Evolutionary conservation across 1,140 invertebrate species (phyloP).

Genomic region (Monochamus saltuarius): DNA sequence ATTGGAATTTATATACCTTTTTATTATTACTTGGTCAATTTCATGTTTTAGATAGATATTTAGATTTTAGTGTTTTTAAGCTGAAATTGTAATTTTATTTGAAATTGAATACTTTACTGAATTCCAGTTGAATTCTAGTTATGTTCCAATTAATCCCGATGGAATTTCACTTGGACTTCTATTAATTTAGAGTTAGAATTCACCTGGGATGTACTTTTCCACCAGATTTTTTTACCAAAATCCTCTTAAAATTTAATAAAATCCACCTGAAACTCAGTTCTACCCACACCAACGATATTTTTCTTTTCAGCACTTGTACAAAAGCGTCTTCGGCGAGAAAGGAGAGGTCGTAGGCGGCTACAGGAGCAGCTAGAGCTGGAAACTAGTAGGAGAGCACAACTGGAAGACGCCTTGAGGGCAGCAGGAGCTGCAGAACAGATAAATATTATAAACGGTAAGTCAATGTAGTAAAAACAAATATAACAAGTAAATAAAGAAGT

Average conservation of each 20-base stretch:
- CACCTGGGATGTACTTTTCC: too few species aligned
- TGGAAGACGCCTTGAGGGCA: conserved; percentile 77
- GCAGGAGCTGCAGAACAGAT: conserved; percentile 76
- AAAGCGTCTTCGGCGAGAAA: conserved; percentile 83
- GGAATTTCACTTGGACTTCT: too few species aligned
- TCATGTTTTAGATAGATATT: too few species aligned
- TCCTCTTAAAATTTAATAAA: neutral
- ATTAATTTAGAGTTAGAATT: too few species aligned
- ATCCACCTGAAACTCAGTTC: neutral
- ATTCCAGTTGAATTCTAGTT: too few species aligned
- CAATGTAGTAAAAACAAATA: neutral
- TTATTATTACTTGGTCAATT: too few species aligned
- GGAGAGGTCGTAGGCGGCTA: conserved; percentile 74
- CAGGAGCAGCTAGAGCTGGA: conserved; percentile 83
- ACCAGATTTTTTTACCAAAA: neutral
- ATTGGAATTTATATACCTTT: too few species aligned
- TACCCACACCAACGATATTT: neutral
- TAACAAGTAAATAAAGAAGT: too few species aligned
- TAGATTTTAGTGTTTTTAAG: too few species aligned
- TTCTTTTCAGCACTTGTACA: conserved; percentile 76
- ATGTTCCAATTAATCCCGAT: too few species aligned
- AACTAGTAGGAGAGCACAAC: conserved; percentile 71
- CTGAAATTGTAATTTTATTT: too few species aligned
- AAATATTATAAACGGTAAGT: conserved; percentile 74
- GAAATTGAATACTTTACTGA: too few species aligned